Evolutionary conservation across 2,113 vertebrate genomes (phyloP), one percentile per base, ranked within the genome.

Genomic region (Ranitomeya variabilis): DNA sequence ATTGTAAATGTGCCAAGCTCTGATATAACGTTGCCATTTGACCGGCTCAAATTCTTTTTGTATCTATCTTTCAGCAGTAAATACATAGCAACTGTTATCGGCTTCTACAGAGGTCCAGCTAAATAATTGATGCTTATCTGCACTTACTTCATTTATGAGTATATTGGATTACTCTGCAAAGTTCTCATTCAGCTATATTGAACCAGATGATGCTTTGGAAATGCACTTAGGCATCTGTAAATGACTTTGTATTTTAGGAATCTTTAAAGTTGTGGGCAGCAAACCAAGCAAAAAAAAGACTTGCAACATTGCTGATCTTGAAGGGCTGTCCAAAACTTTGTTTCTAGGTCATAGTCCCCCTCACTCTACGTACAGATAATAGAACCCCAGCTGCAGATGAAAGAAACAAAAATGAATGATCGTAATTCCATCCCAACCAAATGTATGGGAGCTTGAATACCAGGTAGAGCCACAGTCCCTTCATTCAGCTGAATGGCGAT

Each of bases 111-210:
- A 31, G 51, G 37, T 26, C 23, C 37, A 7, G 18, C 11, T 85
- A 59, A 85, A 85, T 85, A 85, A 85, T 85, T 23, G 21, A 85
- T 74, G 52, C 66, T 74, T 85, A 54, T 85, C 83, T 73, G 52
- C 83, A 85, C 60, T 83, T 60, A 52, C 57, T 60, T 64, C 14
- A 64, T 64, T 62, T 16, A 85, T n/a, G 21, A 69, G 21, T 85
- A 85, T 74, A 85, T 85, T 85, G 81, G 45, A 83, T 83, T 67
- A 83, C 81, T 23, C 21, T 83, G 64, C 14, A 23, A 83, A 69
- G 21, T 69, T 54, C 37, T 23, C 51, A 45, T 83, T 76, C 73
- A 76, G 73, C 73, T 76, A 52, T 76, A 19, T 1, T 51, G 9
- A 76, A 15, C 26, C 23, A 15, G 6, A 5, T 37, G 69, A 45